Conservation (phyloP, 2,113 vertebrate species). For the Ageneiosus marmoratus region DNA sequence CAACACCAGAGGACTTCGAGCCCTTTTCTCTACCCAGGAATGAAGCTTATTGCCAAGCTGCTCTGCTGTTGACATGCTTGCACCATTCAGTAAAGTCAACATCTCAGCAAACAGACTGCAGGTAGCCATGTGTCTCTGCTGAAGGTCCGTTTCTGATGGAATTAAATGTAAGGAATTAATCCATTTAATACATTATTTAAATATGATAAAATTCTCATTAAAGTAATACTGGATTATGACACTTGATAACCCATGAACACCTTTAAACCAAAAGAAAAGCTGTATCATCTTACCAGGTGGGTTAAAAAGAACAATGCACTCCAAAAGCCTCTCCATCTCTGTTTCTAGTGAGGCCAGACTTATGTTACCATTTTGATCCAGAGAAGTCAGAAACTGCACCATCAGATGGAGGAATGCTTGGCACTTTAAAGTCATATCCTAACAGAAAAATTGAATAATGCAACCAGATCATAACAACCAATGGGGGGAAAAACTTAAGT, state of each 20-base stretch:
- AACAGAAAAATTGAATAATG: conserved; percentile 9
- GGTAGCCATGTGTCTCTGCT: conserved; percentile 88
- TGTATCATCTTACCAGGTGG: conserved; percentile 77
- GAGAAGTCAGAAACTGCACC: conserved; percentile 82
- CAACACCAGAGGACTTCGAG: conserved; percentile 80
- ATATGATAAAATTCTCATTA: background rate
- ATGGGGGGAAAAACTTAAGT: background rate
- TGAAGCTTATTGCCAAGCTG: conserved; percentile 79
- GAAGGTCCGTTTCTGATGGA: conserved; percentile 80
- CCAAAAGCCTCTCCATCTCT: conserved; percentile 86
- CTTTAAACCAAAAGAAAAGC: background rate
- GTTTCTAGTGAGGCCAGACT: conserved; percentile 79
- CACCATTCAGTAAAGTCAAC: conserved; percentile 85
- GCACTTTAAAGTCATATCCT: conserved; percentile 83
- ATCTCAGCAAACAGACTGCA: conserved; percentile 87
- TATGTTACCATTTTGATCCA: conserved; percentile 88
- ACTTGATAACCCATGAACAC: background rate
- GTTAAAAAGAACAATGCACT: conserved; percentile 85
- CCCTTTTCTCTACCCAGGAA: conserved; percentile 80
- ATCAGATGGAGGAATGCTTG: conserved; percentile 76
- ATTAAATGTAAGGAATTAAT: background rate
- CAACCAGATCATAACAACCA: background rate
- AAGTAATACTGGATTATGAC: background rate
- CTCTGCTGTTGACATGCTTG: conserved; percentile 82
- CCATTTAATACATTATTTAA: background rate